Conservation (phyloP, 2,888 invertebrate species). For the Cerastis leucographa region DNA sequence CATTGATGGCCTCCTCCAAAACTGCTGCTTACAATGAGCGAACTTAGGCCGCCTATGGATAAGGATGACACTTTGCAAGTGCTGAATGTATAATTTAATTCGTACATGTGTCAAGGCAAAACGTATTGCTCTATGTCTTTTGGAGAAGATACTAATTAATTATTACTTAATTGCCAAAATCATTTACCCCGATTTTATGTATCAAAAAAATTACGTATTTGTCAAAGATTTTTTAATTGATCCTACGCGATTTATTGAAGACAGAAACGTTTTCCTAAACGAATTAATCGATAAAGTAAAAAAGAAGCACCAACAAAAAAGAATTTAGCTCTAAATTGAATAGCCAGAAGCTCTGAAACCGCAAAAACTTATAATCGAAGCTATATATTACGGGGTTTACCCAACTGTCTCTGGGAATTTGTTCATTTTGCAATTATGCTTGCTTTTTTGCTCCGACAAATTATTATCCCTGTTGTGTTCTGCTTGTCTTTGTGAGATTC, state of each 20-base stretch:
- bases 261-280: conserved; percentile 31
- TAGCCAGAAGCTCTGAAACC: conserved; percentile 42
- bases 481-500: conserved; percentile 40
- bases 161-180: neutral
- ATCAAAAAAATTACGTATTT: neutral
- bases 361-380: conserved; percentile 59
- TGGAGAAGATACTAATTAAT: neutral
- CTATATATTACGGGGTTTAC: conserved; percentile 59
- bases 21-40: conserved; percentile 32
- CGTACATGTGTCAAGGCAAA: neutral
- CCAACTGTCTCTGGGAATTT: conserved; percentile 62
- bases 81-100: conserved; percentile 7
- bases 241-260: neutral
- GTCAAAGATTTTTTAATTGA: conserved; percentile 1
- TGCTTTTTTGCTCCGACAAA: conserved; percentile 51
- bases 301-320: conserved; percentile 29
- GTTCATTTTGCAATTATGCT: conserved; percentile 57
- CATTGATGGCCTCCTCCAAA: conserved; percentile 32
- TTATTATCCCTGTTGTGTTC: conserved; percentile 46
- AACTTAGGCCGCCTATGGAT: neutral
- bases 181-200: neutral
- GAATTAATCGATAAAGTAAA: conserved; percentile 29
- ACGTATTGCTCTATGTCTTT: neutral
- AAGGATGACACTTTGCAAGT: conserved; percentile 11
- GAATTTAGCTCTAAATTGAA: conserved; percentile 36